phyloP scores from a whole-genome alignment of 1,140 invertebrate genomes.

The Condylostylus longicornis region DNA sequence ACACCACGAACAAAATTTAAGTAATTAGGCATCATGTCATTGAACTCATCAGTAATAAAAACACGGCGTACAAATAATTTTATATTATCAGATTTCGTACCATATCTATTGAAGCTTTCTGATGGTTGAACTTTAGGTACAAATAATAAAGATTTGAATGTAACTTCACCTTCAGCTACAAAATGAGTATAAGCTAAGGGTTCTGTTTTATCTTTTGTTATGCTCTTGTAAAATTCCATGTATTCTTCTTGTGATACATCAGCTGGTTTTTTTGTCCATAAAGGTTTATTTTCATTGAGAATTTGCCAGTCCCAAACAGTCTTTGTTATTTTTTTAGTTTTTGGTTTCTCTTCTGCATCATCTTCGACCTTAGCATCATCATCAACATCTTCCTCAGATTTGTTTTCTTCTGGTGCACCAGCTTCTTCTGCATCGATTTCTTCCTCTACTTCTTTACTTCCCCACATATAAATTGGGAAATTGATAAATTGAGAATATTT shows the following conservation, averaged over 20 bases:
- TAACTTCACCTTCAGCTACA: constrained; percentile 95
- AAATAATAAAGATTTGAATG: constrained; percentile 91
- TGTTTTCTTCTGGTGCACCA: constrained; percentile 15
- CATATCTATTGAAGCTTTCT: constrained; percentile 92
- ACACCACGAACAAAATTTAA: constrained; percentile 88
- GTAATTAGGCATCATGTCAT: constrained; percentile 99
- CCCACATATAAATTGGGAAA: constrained; percentile 96
- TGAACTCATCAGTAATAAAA: constrained; percentile 99
- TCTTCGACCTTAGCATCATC: constrained; percentile 47
- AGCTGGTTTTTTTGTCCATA: constrained; percentile 85
- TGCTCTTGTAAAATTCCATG: constrained; percentile 82
- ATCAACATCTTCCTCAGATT: constrained; percentile 32
- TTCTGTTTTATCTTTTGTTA: constrained; percentile 81
- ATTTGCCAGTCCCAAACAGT: constrained; percentile 98
- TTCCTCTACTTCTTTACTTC: constrained; percentile 78
- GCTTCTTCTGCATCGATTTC: constrained; percentile 56
- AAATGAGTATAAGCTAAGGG: constrained; percentile 89
- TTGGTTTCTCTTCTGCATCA: constrained; percentile 58
- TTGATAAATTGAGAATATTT: constrained; percentile 99
- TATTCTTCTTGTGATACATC: constrained; percentile 84
- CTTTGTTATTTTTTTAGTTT: constrained; percentile 88
- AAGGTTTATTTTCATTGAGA: constrained; percentile 91
- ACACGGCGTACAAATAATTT: constrained; percentile 93
- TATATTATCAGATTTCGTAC: constrained; percentile 86
- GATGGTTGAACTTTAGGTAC: constrained; percentile 76